phyloP scores from a whole-genome alignment of 64 coral and sea anemone species.

The Actinia equina region DNA sequence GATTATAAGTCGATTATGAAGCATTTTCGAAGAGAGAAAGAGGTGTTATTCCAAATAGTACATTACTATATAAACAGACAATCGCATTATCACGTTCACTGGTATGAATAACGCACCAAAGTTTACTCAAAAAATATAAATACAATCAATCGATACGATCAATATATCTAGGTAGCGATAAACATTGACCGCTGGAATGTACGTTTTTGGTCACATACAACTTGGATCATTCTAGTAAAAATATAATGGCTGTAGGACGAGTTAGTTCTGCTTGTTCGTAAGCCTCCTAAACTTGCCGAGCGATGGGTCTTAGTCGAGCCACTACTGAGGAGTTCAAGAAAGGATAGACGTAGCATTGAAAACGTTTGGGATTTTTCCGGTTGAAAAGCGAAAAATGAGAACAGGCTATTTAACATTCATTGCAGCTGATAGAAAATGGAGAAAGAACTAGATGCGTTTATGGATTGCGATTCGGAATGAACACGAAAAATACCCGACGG shows the following conservation, averaged over 20 bases:
- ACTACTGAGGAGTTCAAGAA: neutral
- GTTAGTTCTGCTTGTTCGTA: neutral
- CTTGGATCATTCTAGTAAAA: neutral
- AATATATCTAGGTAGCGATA: neutral
- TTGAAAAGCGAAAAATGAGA: neutral
- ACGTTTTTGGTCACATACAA: neutral
- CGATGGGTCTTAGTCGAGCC: neutral
- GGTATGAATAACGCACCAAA: neutral
- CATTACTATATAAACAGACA: neutral
- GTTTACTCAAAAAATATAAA: conserved; percentile 7
- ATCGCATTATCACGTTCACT: neutral
- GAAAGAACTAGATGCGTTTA: neutral
- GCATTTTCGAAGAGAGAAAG: neutral
- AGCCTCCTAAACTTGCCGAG: neutral
- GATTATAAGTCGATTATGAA: neutral
- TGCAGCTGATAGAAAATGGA: neutral
- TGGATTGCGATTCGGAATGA: neutral
- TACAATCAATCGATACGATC: neutral
- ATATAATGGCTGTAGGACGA: neutral
- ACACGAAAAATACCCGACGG: neutral
- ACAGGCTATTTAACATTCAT: neutral
- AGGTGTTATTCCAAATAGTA: neutral
- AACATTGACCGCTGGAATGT: neutral
- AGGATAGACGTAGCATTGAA: neutral
- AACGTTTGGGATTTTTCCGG: neutral